Evolutionary conservation across 2,797 vertebrate genomes (phyloP).

Genomic region (Rhabdomys pumilio): DNA sequence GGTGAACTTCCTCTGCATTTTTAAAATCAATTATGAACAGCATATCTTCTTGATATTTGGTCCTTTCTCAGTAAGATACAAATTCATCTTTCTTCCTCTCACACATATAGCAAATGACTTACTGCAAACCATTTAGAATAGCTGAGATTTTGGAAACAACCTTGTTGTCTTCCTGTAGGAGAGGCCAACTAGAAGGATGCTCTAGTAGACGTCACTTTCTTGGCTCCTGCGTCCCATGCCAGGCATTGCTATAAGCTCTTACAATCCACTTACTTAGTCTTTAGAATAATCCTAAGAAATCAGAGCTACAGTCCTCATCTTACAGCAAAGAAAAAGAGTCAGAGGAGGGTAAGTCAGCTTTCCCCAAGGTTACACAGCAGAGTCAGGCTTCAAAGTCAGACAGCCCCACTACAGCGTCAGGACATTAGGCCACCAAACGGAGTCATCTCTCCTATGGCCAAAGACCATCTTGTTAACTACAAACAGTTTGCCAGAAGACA

Average conservation of each 20-base stretch:
- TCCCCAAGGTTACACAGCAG: background rate
- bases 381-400: conserved; percentile 46
- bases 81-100: background rate
- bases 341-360: conserved; percentile 3
- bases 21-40: conserved; percentile 8
- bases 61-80: background rate
- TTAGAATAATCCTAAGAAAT: conserved; percentile 24
- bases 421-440: background rate
- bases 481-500: conserved; percentile 6
- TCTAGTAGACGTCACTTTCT: background rate
- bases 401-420: background rate
- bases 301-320: background rate
- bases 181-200: background rate
- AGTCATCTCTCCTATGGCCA: background rate
- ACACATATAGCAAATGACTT: conserved; percentile 35
- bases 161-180: background rate
- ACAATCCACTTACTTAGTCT: conserved; percentile 19
- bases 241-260: conserved; percentile 10
- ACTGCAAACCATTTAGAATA: conserved; percentile 30
- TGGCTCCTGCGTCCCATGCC: background rate
- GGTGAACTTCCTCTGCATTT: background rate
- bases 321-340: conserved; percentile 11
- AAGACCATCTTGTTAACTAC: background rate
- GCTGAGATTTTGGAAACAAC: conserved; percentile 12
- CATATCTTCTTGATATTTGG: background rate